phyloP scores from a whole-genome alignment of 2,113 vertebrate species.

The Gallinago paraguaiae region DNA sequence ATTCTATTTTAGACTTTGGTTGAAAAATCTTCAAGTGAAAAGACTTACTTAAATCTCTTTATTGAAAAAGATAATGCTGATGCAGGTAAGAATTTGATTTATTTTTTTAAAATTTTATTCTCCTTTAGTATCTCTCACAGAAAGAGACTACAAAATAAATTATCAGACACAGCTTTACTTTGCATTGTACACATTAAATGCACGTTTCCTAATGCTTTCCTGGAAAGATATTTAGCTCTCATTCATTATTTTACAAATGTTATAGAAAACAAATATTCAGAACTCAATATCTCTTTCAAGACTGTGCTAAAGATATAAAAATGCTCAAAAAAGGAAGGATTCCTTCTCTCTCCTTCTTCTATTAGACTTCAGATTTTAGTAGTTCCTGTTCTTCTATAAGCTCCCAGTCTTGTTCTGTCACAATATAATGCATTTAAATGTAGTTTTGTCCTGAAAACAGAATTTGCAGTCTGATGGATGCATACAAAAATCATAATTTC shows the following conservation, averaged over 20 bases:
- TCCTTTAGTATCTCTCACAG: neutral
- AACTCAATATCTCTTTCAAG: neutral
- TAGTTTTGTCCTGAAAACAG: neutral
- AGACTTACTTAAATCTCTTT: slow-evolving; percentile 82
- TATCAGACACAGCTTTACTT: neutral
- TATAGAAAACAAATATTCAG: neutral
- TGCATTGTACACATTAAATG: neutral
- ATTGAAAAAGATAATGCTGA: slow-evolving; percentile 79
- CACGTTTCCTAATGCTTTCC: neutral
- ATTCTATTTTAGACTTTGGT: slow-evolving; percentile 78
- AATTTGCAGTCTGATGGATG: neutral
- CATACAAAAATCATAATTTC: neutral
- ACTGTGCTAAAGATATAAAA: neutral
- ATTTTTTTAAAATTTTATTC: neutral
- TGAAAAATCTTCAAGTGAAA: slow-evolving; percentile 64
- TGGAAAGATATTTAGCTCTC: neutral
- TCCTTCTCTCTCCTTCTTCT: neutral
- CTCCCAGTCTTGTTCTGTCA: neutral
- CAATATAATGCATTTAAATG: neutral
- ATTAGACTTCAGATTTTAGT: neutral
- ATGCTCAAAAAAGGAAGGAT: neutral
- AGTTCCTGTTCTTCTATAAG: neutral
- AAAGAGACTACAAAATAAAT: neutral
- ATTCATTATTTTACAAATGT: neutral
- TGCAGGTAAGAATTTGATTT: slow-evolving; percentile 72